phyloP scores from a whole-genome alignment of 53 echinoderm and acorn worm species.

The Arbacia lixula region DNA sequence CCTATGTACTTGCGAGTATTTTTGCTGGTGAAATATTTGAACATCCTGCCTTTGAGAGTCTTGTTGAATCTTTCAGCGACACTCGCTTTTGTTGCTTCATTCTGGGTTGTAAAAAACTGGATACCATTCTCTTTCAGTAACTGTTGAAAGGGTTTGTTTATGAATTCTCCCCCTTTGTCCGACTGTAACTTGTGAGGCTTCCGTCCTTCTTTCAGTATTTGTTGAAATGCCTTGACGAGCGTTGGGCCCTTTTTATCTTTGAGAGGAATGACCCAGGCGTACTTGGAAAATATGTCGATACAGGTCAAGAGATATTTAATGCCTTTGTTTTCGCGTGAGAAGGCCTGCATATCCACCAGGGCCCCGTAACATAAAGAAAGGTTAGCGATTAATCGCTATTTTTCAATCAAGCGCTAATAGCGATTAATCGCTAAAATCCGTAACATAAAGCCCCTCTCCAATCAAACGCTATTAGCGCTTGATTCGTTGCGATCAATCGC shows the following conservation, averaged over 20 bases:
- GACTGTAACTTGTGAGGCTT: conserved; percentile 52
- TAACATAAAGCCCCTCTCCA: too few relatives aligned
- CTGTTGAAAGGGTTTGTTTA: conserved; percentile 38
- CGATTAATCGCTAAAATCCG: too few relatives aligned
- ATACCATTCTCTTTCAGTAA: conserved; percentile 31
- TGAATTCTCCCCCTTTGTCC: conserved; percentile 76
- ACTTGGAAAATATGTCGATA: conserved; percentile 69
- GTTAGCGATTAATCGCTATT: too few relatives aligned
- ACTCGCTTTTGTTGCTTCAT: conserved; percentile 53
- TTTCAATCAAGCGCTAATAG: too few relatives aligned
- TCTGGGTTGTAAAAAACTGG: conserved; percentile 66
- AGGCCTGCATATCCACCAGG: conserved; percentile 55
- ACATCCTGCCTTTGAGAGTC: conserved; percentile 52
- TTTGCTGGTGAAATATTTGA: conserved; percentile 57
- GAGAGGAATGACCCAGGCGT: conserved; percentile 55
- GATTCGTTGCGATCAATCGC: too few relatives aligned
- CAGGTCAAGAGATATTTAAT: conserved; percentile 49
- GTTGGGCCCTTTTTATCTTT: conserved; percentile 66
- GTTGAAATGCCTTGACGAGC: conserved; percentile 51
- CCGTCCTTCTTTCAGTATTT: conserved; percentile 44
- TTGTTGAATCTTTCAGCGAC: conserved; percentile 64
- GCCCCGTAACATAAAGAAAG: too few relatives aligned
- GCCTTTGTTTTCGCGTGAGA: neutral
- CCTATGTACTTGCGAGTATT: conserved; percentile 51
- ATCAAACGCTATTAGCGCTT: too few relatives aligned